Evolutionary conservation across 2,797 vertebrate genomes (phyloP).

Genomic region (Tamandua tetradactyla): DNA sequence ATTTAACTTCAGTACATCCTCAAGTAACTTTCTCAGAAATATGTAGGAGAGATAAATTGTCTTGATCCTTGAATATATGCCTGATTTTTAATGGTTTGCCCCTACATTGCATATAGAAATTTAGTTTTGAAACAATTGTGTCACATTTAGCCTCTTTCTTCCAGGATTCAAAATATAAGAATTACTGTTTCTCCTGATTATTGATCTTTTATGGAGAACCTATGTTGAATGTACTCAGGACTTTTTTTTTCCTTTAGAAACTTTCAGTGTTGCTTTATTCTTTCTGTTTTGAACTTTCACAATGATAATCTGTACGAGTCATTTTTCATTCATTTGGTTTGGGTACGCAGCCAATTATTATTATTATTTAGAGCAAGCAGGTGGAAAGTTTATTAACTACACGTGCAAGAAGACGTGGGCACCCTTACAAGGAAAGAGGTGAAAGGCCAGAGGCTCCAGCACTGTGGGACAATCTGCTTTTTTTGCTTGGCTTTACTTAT

Average conservation of each 20-base stretch:
- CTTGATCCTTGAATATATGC: not conserved
- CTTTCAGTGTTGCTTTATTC: not conserved
- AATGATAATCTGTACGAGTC: not conserved
- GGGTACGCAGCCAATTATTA: not conserved
- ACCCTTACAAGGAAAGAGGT: too few species aligned
- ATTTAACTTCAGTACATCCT: not conserved
- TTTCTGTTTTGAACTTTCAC: not conserved
- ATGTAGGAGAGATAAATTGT: not conserved
- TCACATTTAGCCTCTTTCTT: not conserved
- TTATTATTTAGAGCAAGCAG: too few species aligned
- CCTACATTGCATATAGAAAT: not conserved
- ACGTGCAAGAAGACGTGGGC: too few species aligned
- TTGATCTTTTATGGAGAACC: not conserved
- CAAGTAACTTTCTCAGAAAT: not conserved
- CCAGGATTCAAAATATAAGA: not conserved
- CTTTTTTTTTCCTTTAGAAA: not conserved
- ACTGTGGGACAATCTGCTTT: too few species aligned
- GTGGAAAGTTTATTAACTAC: too few species aligned
- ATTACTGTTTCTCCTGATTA: not conserved
- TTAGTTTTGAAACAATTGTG: slow-evolving; percentile 24
- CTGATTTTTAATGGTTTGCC: not conserved
- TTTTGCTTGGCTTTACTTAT: too few species aligned
- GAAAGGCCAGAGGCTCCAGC: too few species aligned
- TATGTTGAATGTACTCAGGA: not conserved
- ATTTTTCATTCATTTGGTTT: not conserved